These are phyloP conservation scores for Coendou prehensilis DNA, from an alignment of 2,797 vertebrate species.

Conservation along the genomic window DNA sequence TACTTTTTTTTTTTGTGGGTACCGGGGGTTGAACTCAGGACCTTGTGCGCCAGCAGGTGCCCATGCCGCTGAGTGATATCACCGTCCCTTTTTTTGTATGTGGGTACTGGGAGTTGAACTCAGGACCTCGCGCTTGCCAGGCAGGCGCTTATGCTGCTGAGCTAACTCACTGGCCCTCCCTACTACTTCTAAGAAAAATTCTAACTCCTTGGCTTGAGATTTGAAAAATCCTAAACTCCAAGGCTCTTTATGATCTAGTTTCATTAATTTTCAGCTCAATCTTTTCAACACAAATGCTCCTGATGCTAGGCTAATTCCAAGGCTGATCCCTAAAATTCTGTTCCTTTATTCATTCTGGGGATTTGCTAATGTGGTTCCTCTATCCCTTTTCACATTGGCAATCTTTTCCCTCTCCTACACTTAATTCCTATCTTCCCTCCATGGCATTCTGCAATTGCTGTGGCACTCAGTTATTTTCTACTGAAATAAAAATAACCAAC, in stretches of 20 bases:
- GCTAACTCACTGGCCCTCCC: too few species aligned
- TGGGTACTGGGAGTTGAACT: too few species aligned
- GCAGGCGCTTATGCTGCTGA: too few species aligned
- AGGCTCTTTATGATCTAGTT: background rate
- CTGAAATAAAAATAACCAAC: background rate
- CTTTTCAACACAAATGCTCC: background rate
- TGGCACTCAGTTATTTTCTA: background rate
- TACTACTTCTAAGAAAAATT: background rate
- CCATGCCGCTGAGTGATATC: too few species aligned
- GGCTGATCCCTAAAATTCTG: background rate
- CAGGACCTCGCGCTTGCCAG: too few species aligned
- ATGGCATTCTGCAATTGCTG: background rate
- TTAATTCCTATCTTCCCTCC: background rate
- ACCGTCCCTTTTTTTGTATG: too few species aligned
- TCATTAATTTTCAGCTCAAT: background rate
- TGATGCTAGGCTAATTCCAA: background rate
- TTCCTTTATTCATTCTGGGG: background rate
- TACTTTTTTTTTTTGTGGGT: background rate
- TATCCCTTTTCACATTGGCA: rapidly evolving
- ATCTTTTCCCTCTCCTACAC: background rate
- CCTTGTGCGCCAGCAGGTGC: too few species aligned
- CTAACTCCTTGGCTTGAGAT: background rate
- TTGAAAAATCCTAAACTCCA: background rate
- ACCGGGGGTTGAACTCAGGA: too few species aligned
- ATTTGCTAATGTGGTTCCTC: background rate